Percentiles rank a stretch among this genome's conserved stretches.
These are phyloP conservation scores for Copidosoma aretas DNA, from an alignment of 2,888 invertebrate genomes.

Conservation along the genomic window DNA sequence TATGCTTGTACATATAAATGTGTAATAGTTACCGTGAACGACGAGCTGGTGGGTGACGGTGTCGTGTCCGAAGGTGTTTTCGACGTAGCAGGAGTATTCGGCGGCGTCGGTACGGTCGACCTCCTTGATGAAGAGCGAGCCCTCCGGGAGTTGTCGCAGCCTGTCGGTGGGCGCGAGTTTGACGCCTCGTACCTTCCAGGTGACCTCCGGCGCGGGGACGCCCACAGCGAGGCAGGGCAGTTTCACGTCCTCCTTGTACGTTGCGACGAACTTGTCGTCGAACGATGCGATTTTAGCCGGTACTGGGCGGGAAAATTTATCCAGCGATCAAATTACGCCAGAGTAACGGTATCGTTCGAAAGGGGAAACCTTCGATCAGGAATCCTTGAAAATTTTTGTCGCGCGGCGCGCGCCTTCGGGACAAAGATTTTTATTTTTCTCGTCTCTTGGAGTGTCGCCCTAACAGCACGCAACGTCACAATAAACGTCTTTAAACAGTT, in stretches of 20 bases:
- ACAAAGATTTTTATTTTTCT: too few species aligned
- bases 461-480: too few species aligned
- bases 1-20: too few species aligned
- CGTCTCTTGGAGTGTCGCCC: too few species aligned
- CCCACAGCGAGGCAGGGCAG: slow-evolving; percentile 92
- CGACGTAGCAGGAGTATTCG: slow-evolving; percentile 92
- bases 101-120: slow-evolving; percentile 90
- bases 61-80: slow-evolving; percentile 91
- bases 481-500: too few species aligned
- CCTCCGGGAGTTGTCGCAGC: slow-evolving; percentile 85
- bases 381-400: too few species aligned
- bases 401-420: too few species aligned
- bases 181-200: slow-evolving; percentile 82
- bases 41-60: slow-evolving; percentile 88
- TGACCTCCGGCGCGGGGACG: slow-evolving; percentile 85
- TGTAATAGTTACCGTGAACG: slow-evolving; percentile 76
- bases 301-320: too few species aligned
- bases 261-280: slow-evolving; percentile 90
- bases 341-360: too few species aligned
- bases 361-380: too few species aligned
- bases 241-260: slow-evolving; percentile 90
- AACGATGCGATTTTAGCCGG: slow-evolving; percentile 95
- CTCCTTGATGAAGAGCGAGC: slow-evolving; percentile 87
- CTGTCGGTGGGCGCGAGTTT: slow-evolving; percentile 82
- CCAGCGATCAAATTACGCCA: too few species aligned